Evolutionary conservation across 2,888 invertebrate genomes (phyloP).

Genomic region (Drosophila mercatorum): DNA sequence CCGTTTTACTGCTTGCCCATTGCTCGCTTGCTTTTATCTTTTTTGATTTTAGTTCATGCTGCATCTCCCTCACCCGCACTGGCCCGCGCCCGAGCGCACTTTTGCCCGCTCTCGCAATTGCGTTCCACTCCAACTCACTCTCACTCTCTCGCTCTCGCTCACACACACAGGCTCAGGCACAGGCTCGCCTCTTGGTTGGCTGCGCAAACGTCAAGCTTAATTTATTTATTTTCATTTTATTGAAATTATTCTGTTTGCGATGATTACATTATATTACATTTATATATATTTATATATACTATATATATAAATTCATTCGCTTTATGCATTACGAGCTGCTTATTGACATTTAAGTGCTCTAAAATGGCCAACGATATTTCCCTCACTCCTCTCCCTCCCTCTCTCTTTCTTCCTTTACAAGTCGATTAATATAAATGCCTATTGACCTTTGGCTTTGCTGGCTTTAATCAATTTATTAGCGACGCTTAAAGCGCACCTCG

Average conservation of each 20-base stretch:
- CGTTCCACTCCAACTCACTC: conserved; percentile 2
- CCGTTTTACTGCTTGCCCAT: conserved; percentile 38
- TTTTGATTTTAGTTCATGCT: conserved; percentile 41
- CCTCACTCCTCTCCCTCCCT: too few species aligned
- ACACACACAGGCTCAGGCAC: conserved; percentile 1
- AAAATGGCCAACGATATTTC: too few species aligned
- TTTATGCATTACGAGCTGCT: conserved; percentile 33
- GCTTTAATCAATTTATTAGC: conserved; percentile 30
- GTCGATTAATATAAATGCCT: conserved; percentile 12
- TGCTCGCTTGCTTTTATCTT: conserved; percentile 34
- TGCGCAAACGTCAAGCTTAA: conserved; percentile 55
- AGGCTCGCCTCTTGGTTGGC: conserved; percentile 14
- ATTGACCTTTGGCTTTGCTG: conserved; percentile 19
- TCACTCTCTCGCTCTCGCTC: not conserved
- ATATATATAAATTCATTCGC: conserved; percentile 11
- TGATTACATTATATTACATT: conserved; percentile 58
- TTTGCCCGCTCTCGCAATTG: conserved; percentile 5
- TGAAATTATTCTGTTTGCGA: conserved; percentile 68
- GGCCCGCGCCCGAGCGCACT: conserved; percentile 1
- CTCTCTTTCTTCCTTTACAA: not conserved
- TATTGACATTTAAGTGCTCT: conserved; percentile 34
- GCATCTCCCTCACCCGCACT: conserved; percentile 22
- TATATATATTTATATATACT: not conserved
- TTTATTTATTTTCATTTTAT: conserved; percentile 64
- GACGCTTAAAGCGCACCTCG: conserved; percentile 12